These are phyloP conservation scores for Tiliacea aurago DNA, from an alignment of 2,888 invertebrate genomes.

Conservation along the genomic window DNA sequence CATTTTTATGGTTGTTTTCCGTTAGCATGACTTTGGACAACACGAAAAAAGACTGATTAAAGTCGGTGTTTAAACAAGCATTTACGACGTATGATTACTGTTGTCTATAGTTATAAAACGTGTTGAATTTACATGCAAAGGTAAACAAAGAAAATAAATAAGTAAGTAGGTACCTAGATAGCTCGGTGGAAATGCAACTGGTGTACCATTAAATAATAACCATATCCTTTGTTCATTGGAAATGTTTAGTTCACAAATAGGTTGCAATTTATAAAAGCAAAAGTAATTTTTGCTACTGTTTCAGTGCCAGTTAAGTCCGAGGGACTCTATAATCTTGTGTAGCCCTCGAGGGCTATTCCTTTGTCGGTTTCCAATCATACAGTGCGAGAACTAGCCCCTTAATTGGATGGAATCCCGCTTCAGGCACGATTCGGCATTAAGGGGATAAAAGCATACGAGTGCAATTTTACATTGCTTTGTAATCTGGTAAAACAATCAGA, in stretches of 20 bases:
- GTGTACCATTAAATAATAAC: constrained; percentile 30
- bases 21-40: constrained; percentile 50
- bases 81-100: constrained; percentile 53
- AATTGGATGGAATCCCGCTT: constrained; percentile 84
- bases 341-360: constrained; percentile 74
- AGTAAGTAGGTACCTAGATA: constrained; percentile 3
- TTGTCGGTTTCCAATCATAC: constrained; percentile 84
- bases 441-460: constrained; percentile 69
- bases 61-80: constrained; percentile 49
- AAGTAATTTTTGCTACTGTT: constrained; percentile 80
- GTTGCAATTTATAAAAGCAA: constrained; percentile 69
- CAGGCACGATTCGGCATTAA: constrained; percentile 74
- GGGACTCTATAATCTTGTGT: constrained; percentile 73
- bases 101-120: constrained; percentile 35
- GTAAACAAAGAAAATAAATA: constrained; percentile 36
- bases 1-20: constrained; percentile 66
- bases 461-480: constrained; percentile 74
- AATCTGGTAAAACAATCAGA: constrained; percentile 69
- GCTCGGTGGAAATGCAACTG: constrained; percentile 5
- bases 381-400: constrained; percentile 84
- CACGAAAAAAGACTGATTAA: constrained; percentile 53
- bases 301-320: constrained; percentile 76
- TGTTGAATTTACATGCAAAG: constrained; percentile 36
- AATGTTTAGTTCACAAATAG: constrained; percentile 48
- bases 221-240: constrained; percentile 34